Conservation (phyloP, 2,888 invertebrate genomes). For the Drosophila paramelanica region DNA sequence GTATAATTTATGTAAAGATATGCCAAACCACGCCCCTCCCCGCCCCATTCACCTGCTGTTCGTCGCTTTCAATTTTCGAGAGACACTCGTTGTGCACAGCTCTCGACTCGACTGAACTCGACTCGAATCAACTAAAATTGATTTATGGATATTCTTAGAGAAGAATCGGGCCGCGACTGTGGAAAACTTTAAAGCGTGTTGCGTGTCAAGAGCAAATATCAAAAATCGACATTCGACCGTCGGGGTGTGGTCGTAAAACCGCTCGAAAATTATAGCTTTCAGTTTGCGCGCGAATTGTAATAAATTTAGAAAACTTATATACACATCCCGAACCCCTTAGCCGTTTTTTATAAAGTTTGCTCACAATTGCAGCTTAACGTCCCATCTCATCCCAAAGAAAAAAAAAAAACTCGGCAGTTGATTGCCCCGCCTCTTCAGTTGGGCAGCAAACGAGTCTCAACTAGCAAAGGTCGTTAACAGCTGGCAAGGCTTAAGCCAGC, state of each 20-base stretch:
- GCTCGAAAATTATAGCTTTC: slow-evolving; percentile 79
- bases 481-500: slow-evolving; percentile 69
- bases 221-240: slow-evolving; percentile 77
- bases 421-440: slow-evolving; percentile 33
- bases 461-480: slow-evolving; percentile 77
- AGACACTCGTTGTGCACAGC: slow-evolving; percentile 57
- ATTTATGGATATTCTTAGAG: slow-evolving; percentile 78
- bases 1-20: slow-evolving; percentile 74
- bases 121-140: slow-evolving; percentile 72
- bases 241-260: slow-evolving; percentile 76
- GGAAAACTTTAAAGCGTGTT: slow-evolving; percentile 73
- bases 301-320: slow-evolving; percentile 78
- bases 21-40: slow-evolving; percentile 38
- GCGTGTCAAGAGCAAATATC: slow-evolving; percentile 79
- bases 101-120: slow-evolving; percentile 23
- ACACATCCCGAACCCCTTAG: slow-evolving; percentile 54
- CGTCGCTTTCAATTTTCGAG: slow-evolving; percentile 66
- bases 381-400: slow-evolving; percentile 1
- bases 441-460: slow-evolving; percentile 60
- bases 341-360: slow-evolving; percentile 71
- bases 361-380: slow-evolving; percentile 63
- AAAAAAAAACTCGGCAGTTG: slow-evolving; percentile 15
- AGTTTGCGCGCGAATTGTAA: slow-evolving; percentile 78
- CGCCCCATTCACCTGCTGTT: background rate
- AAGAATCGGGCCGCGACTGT: slow-evolving; percentile 14